phyloP scores from a whole-genome alignment of 2,888 invertebrate species.

The Eristalinus aeneus region DNA sequence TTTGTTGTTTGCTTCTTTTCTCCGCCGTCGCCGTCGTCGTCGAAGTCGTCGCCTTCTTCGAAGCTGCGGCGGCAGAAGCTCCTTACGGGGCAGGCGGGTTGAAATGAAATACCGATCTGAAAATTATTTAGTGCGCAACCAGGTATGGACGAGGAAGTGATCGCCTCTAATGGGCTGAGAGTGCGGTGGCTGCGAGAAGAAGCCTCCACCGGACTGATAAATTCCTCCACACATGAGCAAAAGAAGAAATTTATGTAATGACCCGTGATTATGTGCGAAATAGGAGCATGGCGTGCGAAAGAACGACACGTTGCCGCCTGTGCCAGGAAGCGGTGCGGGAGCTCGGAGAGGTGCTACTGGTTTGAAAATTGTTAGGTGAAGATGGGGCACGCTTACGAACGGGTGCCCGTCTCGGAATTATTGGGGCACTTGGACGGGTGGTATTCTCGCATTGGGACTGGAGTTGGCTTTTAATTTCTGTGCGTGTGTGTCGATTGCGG shows the following conservation, averaged over 20 bases:
- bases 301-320: slow-evolving; percentile 45
- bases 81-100: background rate
- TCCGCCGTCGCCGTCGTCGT: slow-evolving; percentile 15
- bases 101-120: slow-evolving; percentile 63
- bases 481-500: slow-evolving; percentile 53
- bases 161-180: slow-evolving; percentile 25
- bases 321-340: background rate
- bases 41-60: background rate
- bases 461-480: slow-evolving; percentile 50
- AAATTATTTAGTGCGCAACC: slow-evolving; percentile 66
- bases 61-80: background rate
- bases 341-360: slow-evolving; percentile 22
- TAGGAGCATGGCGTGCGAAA: slow-evolving; percentile 68
- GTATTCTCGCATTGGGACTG: slow-evolving; percentile 30
- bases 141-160: slow-evolving; percentile 58
- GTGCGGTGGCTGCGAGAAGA: slow-evolving; percentile 39
- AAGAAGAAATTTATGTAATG: slow-evolving; percentile 68
- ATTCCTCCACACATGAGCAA: slow-evolving; percentile 53
- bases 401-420: slow-evolving; percentile 38
- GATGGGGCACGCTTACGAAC: slow-evolving; percentile 20
- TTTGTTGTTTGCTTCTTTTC: slow-evolving; percentile 40
- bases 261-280: slow-evolving; percentile 68
- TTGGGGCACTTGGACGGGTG: slow-evolving; percentile 51
- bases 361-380: slow-evolving; percentile 17
- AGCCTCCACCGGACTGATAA: slow-evolving; percentile 39